These are phyloP conservation scores for Prorops nasuta DNA, from an alignment of 1,140 invertebrate genomes.

Conservation along the genomic window DNA sequence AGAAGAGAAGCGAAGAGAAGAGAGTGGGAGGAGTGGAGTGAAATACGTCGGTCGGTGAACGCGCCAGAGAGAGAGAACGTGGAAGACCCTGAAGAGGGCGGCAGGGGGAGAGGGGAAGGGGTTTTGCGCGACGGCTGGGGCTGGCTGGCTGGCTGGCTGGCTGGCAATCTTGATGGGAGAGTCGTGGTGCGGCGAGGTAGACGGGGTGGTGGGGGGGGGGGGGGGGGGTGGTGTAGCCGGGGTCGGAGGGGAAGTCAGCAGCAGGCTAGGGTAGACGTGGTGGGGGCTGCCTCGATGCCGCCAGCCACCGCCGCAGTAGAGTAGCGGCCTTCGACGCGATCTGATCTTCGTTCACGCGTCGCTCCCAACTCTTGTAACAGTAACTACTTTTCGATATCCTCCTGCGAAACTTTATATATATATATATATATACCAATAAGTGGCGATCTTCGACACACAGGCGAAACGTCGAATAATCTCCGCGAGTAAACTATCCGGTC, in stretches of 20 bases:
- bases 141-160: background rate
- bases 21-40: background rate
- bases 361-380: too few species aligned
- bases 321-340: slow-evolving; percentile 51
- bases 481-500: too few species aligned
- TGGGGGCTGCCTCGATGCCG: slow-evolving; percentile 38
- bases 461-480: too few species aligned
- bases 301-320: too few species aligned
- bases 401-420: too few species aligned
- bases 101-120: slow-evolving; percentile 6
- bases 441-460: too few species aligned
- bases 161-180: too few species aligned
- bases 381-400: too few species aligned
- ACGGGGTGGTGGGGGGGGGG: slow-evolving; percentile 16
- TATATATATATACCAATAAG: too few species aligned
- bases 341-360: slow-evolving; percentile 19
- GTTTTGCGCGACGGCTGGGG: slow-evolving; percentile 7
- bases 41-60: background rate
- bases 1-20: background rate
- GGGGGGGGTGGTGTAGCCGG: slow-evolving; percentile 11
- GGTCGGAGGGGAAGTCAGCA: slow-evolving; percentile 15
- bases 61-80: background rate
- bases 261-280: slow-evolving; percentile 17
- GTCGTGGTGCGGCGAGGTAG: slow-evolving; percentile 22
- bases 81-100: background rate